These are phyloP conservation scores for Cylas formicarius DNA, from an alignment of 1,140 invertebrate species.

Conservation along the genomic window DNA sequence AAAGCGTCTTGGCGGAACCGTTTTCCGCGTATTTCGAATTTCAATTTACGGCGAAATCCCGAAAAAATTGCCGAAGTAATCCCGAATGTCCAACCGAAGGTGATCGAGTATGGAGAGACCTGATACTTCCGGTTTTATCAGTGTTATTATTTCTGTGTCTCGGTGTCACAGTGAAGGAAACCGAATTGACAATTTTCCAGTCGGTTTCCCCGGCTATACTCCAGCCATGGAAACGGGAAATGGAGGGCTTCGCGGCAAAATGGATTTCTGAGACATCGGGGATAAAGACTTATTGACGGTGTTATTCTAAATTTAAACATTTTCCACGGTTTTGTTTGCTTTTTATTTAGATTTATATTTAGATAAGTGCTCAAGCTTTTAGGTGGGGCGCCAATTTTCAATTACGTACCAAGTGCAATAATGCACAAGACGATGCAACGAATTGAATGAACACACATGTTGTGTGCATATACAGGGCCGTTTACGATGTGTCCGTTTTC, in stretches of 20 bases:
- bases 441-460: too few relatives aligned
- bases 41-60: slow-evolving; percentile 19
- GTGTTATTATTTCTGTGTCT: slow-evolving; percentile 37
- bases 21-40: too few relatives aligned
- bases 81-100: slow-evolving; percentile 17
- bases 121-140: slow-evolving; percentile 27
- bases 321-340: slow-evolving; percentile 26
- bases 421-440: too few relatives aligned
- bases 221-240: slow-evolving; percentile 30
- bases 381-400: too few relatives aligned
- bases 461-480: too few relatives aligned
- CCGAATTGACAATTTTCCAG: slow-evolving; percentile 58
- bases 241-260: slow-evolving; percentile 31
- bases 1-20: too few relatives aligned
- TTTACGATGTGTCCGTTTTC: too few relatives aligned
- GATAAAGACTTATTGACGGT: slow-evolving; percentile 33
- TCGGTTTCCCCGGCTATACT: slow-evolving; percentile 50
- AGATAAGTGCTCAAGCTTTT: slow-evolving; percentile 11
- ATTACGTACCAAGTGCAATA: too few relatives aligned
- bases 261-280: slow-evolving; percentile 36
- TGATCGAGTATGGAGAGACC: slow-evolving; percentile 17
- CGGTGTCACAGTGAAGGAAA: slow-evolving; percentile 37
- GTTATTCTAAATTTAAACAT: slow-evolving; percentile 35
- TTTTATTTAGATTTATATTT: slow-evolving; percentile 19
- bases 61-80: slow-evolving; percentile 14